These are phyloP conservation scores for Uromys caudimaculatus DNA, from an alignment of 2,797 vertebrate species.

Conservation along the genomic window DNA sequence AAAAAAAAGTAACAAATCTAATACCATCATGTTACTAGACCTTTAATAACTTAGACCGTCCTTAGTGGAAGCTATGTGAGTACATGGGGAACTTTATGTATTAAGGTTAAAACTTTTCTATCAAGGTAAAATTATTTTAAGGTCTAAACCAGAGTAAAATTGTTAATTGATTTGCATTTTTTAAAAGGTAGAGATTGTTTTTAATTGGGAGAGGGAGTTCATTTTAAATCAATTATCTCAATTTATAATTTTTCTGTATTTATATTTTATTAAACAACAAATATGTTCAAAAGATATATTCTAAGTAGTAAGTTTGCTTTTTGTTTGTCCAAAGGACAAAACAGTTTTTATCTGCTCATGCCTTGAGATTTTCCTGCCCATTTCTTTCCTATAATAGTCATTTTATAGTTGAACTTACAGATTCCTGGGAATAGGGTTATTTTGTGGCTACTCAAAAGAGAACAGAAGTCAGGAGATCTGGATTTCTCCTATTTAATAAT, in stretches of 20 bases:
- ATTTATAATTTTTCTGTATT: background rate
- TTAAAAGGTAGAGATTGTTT: background rate
- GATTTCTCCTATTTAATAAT: background rate
- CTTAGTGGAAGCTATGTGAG: background rate
- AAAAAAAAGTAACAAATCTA: background rate
- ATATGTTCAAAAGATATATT: background rate
- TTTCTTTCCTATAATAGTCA: background rate
- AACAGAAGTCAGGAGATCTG: background rate
- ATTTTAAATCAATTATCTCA: background rate
- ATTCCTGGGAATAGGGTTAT: background rate
- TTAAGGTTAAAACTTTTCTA: background rate
- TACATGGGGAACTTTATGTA: background rate
- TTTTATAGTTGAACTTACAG: background rate
- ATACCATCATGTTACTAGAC: background rate
- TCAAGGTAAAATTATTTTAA: too few relatives aligned
- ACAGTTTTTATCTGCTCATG: background rate
- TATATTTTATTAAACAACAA: background rate
- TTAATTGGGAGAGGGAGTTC: background rate
- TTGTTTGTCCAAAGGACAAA: background rate
- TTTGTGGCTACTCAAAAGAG: background rate
- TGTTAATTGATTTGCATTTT: too few relatives aligned
- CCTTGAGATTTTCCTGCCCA: background rate
- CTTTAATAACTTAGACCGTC: background rate
- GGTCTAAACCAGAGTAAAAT: background rate
- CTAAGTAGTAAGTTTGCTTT: background rate